Conservation (phyloP, 2,797 vertebrate genomes). For the Alfaro cultratus region DNA sequence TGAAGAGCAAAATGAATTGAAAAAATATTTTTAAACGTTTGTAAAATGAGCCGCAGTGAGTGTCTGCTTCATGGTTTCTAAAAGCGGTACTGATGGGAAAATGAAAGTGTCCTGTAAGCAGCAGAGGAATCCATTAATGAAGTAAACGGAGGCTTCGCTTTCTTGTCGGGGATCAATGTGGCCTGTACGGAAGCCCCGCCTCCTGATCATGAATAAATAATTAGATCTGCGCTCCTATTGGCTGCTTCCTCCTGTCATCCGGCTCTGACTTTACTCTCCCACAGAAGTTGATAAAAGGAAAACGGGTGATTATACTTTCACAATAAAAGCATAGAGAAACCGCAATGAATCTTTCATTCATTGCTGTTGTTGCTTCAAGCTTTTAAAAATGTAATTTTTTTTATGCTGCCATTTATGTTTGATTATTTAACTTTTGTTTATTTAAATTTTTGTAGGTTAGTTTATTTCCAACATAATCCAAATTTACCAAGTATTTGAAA, state of each 20-base stretch:
- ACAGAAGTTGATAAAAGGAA: slow-evolving; percentile 24
- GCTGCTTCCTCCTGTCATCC: slow-evolving; percentile 48
- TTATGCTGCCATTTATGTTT: no score
- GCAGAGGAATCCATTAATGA: slow-evolving; percentile 20
- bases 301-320: slow-evolving; percentile 21
- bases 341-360: neutral
- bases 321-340: slow-evolving; percentile 24
- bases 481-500: neutral
- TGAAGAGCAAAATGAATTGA: neutral
- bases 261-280: slow-evolving; percentile 43
- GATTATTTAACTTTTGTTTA: neutral
- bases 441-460: neutral
- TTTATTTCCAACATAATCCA: neutral
- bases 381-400: neutral
- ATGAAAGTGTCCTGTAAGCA: neutral
- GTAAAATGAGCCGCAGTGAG: neutral
- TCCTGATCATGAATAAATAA: slow-evolving; percentile 72
- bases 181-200: slow-evolving; percentile 36
- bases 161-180: slow-evolving; percentile 29
- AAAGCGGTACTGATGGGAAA: neutral
- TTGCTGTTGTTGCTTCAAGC: neutral
- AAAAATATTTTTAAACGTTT: neutral
- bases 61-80: neutral
- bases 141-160: slow-evolving; percentile 22
- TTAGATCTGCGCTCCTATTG: slow-evolving; percentile 45